Evolutionary conservation across 2,113 vertebrate species (phyloP).

Genomic region (Halichoerus grypus): DNA sequence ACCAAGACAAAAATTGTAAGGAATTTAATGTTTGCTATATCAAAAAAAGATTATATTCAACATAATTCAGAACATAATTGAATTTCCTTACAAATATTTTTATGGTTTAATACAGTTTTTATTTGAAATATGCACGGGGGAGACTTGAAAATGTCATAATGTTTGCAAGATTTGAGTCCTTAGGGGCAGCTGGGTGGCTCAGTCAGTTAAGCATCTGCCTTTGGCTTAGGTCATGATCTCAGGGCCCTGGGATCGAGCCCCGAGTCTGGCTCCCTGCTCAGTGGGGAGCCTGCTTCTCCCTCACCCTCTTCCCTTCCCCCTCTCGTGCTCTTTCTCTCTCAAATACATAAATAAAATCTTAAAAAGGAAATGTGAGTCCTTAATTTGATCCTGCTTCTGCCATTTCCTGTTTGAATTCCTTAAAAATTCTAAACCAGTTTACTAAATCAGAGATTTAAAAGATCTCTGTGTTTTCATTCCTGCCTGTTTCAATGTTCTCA

Average conservation of each 20-base stretch:
- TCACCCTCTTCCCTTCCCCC: too few relatives aligned
- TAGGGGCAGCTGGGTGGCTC: neutral
- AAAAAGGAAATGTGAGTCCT: neutral
- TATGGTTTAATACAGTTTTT: neutral
- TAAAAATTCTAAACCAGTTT: conserved; percentile 30
- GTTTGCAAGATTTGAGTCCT: neutral
- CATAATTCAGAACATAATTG: neutral
- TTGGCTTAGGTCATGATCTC: too few relatives aligned
- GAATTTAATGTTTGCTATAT: neutral
- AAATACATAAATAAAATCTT: too few relatives aligned
- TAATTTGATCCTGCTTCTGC: neutral
- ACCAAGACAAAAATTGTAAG: neutral
- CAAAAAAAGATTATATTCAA: neutral
- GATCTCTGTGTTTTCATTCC: neutral
- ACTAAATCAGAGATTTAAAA: conserved; percentile 5
- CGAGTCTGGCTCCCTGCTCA: too few relatives aligned
- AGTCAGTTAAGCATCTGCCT: too few relatives aligned
- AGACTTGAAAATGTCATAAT: conserved; percentile 17
- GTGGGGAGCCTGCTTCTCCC: too few relatives aligned
- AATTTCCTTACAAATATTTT: conserved; percentile 31
- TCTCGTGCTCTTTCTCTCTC: too few relatives aligned
- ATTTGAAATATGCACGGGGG: neutral
- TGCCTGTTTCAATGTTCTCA: neutral
- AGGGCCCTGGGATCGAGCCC: too few relatives aligned
- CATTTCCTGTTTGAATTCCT: conserved; percentile 18